phyloP scores from a whole-genome alignment of 2,888 invertebrate genomes.

The Lacanobia oleracea region DNA sequence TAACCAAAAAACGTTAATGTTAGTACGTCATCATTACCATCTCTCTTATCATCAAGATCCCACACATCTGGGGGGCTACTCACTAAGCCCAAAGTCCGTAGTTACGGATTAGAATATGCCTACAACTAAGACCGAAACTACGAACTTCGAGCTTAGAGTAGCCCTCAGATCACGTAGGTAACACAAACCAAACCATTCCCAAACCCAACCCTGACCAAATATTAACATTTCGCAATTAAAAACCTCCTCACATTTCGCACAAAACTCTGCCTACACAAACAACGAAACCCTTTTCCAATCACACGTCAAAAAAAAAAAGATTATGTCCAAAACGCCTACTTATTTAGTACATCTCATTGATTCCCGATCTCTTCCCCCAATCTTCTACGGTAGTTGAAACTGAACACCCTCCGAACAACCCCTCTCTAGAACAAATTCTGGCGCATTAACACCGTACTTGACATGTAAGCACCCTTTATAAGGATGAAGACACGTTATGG shows the following conservation, averaged over 20 bases:
- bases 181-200: not conserved
- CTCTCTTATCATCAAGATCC: not conserved
- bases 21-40: not conserved
- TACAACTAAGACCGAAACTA: no score
- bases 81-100: no score
- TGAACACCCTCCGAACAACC: conserved; percentile 47
- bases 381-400: conserved; percentile 45
- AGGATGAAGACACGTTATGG: conserved; percentile 2
- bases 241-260: conserved; percentile 4
- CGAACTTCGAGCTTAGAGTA: no score
- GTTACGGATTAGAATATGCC: no score
- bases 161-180: no score
- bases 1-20: not conserved
- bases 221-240: conserved; percentile 1
- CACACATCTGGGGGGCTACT: no score
- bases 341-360: conserved; percentile 57
- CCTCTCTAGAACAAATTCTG: conserved; percentile 65
- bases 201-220: not conserved
- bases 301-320: conserved; percentile 58
- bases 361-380: conserved; percentile 40
- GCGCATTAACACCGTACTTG: conserved; percentile 75
- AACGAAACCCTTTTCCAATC: conserved; percentile 46
- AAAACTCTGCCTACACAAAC: conserved; percentile 15
- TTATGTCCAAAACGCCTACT: conserved; percentile 48
- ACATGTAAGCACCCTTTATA: conserved; percentile 61